Conservation (phyloP, 2,113 vertebrate genomes). For the Syngnathoides biaculeatus region DNA sequence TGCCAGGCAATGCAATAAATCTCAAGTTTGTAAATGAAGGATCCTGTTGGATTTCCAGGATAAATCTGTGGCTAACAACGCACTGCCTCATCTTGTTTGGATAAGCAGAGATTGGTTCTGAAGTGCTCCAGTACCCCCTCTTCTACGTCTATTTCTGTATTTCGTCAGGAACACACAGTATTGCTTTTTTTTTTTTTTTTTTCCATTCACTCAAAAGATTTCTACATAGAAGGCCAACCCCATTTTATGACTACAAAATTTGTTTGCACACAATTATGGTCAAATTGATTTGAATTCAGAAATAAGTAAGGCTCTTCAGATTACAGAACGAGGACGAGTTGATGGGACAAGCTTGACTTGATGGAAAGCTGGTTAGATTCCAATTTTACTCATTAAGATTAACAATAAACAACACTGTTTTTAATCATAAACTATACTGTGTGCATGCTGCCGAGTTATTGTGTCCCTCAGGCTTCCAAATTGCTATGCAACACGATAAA, state of each 20-base stretch:
- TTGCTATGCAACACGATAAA: slow-evolving; percentile 42
- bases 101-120: slow-evolving; percentile 24
- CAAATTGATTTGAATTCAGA: slow-evolving; percentile 56
- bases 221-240: slow-evolving; percentile 45
- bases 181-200: slow-evolving; percentile 23
- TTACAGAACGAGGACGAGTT: slow-evolving; percentile 30
- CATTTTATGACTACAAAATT: slow-evolving; percentile 48
- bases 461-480: slow-evolving; percentile 9
- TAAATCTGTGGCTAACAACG: slow-evolving; percentile 54
- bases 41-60: slow-evolving; percentile 68
- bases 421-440: slow-evolving; percentile 18
- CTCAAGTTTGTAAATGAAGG: slow-evolving; percentile 66
- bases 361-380: slow-evolving; percentile 42
- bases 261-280: slow-evolving; percentile 52
- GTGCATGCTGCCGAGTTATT: neutral
- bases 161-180: slow-evolving; percentile 28
- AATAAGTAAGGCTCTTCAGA: slow-evolving; percentile 41
- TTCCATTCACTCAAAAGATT: slow-evolving; percentile 51
- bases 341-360: slow-evolving; percentile 32
- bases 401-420: slow-evolving; percentile 20
- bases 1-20: slow-evolving; percentile 73
- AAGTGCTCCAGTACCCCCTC: slow-evolving; percentile 33
- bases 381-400: slow-evolving; percentile 29
- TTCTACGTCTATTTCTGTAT: slow-evolving; percentile 20
- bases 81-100: slow-evolving; percentile 29